Conservation (phyloP, 2,113 vertebrate species). For the Numenius arquata region DNA sequence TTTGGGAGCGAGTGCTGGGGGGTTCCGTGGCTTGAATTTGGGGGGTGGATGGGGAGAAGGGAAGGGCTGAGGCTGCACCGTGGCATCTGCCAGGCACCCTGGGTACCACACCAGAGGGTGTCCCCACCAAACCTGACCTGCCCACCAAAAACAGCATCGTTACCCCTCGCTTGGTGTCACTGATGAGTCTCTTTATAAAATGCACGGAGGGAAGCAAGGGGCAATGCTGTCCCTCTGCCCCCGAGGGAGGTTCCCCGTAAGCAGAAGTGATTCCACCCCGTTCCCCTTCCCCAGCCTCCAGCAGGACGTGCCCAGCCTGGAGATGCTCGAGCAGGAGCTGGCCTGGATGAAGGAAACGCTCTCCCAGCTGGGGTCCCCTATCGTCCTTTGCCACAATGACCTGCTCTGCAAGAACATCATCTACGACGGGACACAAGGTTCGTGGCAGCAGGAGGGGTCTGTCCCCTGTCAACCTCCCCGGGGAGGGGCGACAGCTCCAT, state of each 20-base stretch:
- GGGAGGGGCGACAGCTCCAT: not conserved
- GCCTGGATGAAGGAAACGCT: conserved; percentile 91
- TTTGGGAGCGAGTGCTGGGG: not conserved
- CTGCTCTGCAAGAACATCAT: conserved; percentile 98
- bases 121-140: not conserved
- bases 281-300: conserved; percentile 76
- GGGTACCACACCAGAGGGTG: not conserved
- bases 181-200: fast-evolving
- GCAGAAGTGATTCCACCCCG: not conserved
- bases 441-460: not conserved
- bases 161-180: fast-evolving
- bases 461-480: not conserved
- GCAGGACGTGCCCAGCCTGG: conserved; percentile 85
- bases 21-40: not conserved
- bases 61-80: not conserved
- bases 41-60: not conserved
- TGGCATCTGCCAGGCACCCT: not conserved
- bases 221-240: not conserved
- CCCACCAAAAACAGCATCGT: fast-evolving
- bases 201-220: fast-evolving
- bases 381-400: conserved; percentile 97
- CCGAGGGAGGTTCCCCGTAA: fast-evolving
- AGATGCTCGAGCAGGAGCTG: conserved; percentile 86
- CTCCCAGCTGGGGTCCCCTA: conserved; percentile 85
- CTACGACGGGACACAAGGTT: conserved; percentile 86